A percentile compares a stretch with the other conserved stretches of the same genome.
Conservation (phyloP, 2,888 invertebrate genomes). For the Calephelis perditalis region DNA sequence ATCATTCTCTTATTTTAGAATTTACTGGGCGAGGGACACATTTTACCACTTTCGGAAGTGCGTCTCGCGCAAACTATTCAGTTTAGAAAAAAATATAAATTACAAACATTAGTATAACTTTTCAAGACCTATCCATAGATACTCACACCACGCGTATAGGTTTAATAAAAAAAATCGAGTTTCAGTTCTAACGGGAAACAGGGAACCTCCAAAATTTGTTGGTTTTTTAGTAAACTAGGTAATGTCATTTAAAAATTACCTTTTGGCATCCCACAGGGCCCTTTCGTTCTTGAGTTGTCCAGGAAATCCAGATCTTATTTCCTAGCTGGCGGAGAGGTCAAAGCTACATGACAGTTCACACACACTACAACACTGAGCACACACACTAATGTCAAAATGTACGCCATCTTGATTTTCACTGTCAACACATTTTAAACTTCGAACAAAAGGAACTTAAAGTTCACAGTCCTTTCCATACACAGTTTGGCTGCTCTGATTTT, state of each 20-base stretch:
- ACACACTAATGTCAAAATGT: constrained; percentile 44
- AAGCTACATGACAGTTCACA: constrained; percentile 84
- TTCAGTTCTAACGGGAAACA: too few species aligned
- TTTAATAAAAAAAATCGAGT: too few species aligned
- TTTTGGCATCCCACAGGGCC: constrained; percentile 97
- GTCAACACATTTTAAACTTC: constrained; percentile 23
- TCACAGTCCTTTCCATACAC: constrained; percentile 10
- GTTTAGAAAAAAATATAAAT: too few species aligned
- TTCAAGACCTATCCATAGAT: too few species aligned
- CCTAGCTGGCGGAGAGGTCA: constrained; percentile 94
- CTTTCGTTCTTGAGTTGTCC: constrained; percentile 92
- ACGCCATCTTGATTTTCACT: constrained; percentile 44
- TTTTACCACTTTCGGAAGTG: too few species aligned
- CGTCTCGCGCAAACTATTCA: too few species aligned
- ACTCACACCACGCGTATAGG: too few species aligned
- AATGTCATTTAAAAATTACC: constrained; percentile 74
- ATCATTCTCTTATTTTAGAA: too few species aligned
- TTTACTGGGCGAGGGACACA: too few species aligned
- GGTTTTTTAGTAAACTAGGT: too few species aligned
- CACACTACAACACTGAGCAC: constrained; percentile 39
- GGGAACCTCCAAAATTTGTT: too few species aligned
- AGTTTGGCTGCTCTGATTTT: background rate
- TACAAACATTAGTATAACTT: too few species aligned
- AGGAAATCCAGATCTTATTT: constrained; percentile 94
- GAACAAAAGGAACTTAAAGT: background rate